Percentiles rank a stretch among this genome's conserved stretches.
These are phyloP conservation scores for Hypanus sabinus DNA, from an alignment of 2,113 vertebrate species.

Conservation along the genomic window DNA sequence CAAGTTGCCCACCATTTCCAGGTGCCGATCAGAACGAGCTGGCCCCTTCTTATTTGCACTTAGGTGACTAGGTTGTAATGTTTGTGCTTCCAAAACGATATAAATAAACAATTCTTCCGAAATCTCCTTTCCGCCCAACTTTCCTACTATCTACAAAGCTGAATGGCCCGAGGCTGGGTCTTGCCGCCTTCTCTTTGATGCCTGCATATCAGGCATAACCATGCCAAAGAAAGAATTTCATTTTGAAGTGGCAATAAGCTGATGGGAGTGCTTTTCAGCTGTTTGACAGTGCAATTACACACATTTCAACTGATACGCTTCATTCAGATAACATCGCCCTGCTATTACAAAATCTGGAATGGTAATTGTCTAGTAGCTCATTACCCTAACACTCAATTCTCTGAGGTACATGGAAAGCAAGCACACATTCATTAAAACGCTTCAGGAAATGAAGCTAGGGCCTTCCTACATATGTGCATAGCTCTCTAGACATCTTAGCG, in stretches of 20 bases:
- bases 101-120: neutral
- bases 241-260: slow-evolving; percentile 76
- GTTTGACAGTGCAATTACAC: slow-evolving; percentile 73
- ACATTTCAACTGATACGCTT: slow-evolving; percentile 57
- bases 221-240: slow-evolving; percentile 72
- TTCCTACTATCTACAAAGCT: slow-evolving; percentile 39
- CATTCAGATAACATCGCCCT: slow-evolving; percentile 57
- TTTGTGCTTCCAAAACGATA: neutral
- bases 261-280: slow-evolving; percentile 57
- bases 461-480: slow-evolving; percentile 30
- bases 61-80: neutral
- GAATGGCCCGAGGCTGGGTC: slow-evolving; percentile 56
- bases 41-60: neutral
- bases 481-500: slow-evolving; percentile 31
- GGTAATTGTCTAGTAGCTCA: slow-evolving; percentile 55
- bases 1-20: neutral
- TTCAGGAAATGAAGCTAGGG: slow-evolving; percentile 33
- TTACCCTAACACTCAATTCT: slow-evolving; percentile 47
- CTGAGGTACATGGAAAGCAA: slow-evolving; percentile 7
- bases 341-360: slow-evolving; percentile 43
- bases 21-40: neutral
- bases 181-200: slow-evolving; percentile 70
- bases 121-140: neutral
- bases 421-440: slow-evolving; percentile 35
- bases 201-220: slow-evolving; percentile 66